Conservation (phyloP, 1,140 invertebrate species). For the Anagrus nilaparvatae region DNA sequence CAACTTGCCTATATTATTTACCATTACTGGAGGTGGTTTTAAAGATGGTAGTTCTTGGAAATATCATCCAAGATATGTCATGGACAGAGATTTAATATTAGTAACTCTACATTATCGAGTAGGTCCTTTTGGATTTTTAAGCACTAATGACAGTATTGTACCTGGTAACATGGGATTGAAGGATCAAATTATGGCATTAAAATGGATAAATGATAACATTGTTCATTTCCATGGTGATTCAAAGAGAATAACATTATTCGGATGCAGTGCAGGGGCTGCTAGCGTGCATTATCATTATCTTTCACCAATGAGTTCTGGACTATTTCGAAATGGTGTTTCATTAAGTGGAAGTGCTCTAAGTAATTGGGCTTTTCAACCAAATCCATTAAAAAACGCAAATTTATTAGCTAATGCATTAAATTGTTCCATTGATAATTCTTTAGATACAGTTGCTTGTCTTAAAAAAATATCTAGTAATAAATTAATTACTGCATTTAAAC, state of each 20-base stretch:
- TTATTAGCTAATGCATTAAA: neutral
- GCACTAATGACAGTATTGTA: conserved; percentile 42
- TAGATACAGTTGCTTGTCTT: neutral
- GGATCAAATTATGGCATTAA: conserved; percentile 49
- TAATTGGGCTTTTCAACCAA: neutral
- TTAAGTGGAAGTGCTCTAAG: neutral
- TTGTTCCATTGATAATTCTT: neutral
- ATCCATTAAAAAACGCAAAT: neutral
- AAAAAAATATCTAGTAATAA: neutral
- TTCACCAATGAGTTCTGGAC: conserved; percentile 31
- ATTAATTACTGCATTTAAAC: neutral
- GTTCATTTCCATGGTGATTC: conserved; percentile 44
- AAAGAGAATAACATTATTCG: conserved; percentile 40
- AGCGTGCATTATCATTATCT: conserved; percentile 53
- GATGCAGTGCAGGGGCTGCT: conserved; percentile 43
- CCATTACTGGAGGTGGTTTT: conserved; percentile 28
- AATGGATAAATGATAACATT: conserved; percentile 50
- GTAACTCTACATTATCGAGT: neutral
- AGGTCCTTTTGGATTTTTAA: conserved; percentile 42
- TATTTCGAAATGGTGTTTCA: conserved; percentile 23
- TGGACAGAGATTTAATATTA: neutral
- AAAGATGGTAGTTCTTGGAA: neutral
- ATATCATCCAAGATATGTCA: neutral
- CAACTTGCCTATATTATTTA: conserved; percentile 28
- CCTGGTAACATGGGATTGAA: conserved; percentile 51